phyloP scores from a whole-genome alignment of 2,113 vertebrate species.

The Oncorhynchus clarkii region DNA sequence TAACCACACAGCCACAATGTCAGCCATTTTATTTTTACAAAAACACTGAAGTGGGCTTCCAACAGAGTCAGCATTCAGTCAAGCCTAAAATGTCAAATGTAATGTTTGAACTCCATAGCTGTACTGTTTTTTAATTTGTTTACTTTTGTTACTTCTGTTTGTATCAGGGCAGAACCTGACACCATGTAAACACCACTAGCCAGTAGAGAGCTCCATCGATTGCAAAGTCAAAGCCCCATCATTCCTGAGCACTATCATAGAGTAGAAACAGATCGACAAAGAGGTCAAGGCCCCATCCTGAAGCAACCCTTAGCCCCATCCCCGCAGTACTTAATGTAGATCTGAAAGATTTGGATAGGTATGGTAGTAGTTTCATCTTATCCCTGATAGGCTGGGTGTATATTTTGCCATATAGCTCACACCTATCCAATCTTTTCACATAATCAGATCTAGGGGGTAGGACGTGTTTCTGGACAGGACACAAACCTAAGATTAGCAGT shows the following conservation, averaged over 20 bases:
- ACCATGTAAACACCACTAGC: not conserved
- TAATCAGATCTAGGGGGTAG: too few species aligned
- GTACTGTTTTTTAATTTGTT: not conserved
- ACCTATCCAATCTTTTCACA: too few species aligned
- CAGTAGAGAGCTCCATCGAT: slow-evolving; percentile 26
- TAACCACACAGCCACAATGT: too few species aligned
- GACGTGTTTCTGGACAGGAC: too few species aligned
- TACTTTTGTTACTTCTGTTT: not conserved
- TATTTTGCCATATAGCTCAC: too few species aligned
- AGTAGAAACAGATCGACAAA: not conserved
- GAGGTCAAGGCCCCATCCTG: not conserved
- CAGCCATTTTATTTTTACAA: too few species aligned
- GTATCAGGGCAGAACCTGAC: slow-evolving; percentile 8
- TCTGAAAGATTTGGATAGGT: too few species aligned
- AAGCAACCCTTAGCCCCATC: too few species aligned
- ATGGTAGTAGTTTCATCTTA: too few species aligned
- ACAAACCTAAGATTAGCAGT: too few species aligned
- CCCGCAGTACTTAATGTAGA: too few species aligned
- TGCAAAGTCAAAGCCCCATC: slow-evolving; percentile 3
- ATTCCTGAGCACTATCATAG: not conserved
- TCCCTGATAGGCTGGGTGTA: too few species aligned
- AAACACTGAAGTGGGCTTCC: not conserved
- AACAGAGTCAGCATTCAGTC: not conserved
- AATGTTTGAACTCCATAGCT: not conserved
- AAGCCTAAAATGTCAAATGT: not conserved